Conservation (phyloP, 2,113 vertebrate genomes). For the Corythoichthys intestinalis region DNA sequence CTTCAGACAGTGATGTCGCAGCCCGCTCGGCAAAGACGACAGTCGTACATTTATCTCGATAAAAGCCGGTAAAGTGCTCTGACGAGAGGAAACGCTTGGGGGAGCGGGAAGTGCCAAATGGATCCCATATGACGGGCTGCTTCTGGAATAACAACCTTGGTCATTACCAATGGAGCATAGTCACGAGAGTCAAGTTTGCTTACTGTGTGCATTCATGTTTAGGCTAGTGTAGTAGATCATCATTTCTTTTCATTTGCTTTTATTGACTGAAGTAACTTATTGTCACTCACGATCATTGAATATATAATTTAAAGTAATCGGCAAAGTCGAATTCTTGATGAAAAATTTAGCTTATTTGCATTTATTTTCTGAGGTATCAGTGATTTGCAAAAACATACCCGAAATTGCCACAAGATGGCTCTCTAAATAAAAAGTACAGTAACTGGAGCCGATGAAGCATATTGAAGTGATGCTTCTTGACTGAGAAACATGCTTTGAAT, state of each 20-base stretch:
- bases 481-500: not conserved
- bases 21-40: slow-evolving; percentile 4
- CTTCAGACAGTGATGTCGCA: not conserved
- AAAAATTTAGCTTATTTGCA: not conserved
- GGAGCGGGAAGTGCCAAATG: slow-evolving; percentile 59
- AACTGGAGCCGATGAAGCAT: not conserved
- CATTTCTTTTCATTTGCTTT: not conserved
- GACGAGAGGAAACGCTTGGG: slow-evolving; percentile 32
- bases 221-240: not conserved
- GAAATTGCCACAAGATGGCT: too few relatives aligned
- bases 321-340: too few relatives aligned
- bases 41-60: slow-evolving; percentile 29
- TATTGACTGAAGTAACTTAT: not conserved
- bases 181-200: slow-evolving; percentile 36
- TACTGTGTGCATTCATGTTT: slow-evolving; percentile 2
- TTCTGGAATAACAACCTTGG: slow-evolving; percentile 44
- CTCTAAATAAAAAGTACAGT: too few relatives aligned
- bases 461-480: not conserved
- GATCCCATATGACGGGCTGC: slow-evolving; percentile 56
- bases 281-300: not conserved
- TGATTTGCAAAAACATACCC: too few relatives aligned
- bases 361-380: too few relatives aligned
- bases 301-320: too few relatives aligned
- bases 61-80: slow-evolving; percentile 15
- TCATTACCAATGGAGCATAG: slow-evolving; percentile 45